These are phyloP conservation scores for Mesodorylaimus sp. DNA, from an alignment of 2,888 invertebrate genomes.

Conservation along the genomic window DNA sequence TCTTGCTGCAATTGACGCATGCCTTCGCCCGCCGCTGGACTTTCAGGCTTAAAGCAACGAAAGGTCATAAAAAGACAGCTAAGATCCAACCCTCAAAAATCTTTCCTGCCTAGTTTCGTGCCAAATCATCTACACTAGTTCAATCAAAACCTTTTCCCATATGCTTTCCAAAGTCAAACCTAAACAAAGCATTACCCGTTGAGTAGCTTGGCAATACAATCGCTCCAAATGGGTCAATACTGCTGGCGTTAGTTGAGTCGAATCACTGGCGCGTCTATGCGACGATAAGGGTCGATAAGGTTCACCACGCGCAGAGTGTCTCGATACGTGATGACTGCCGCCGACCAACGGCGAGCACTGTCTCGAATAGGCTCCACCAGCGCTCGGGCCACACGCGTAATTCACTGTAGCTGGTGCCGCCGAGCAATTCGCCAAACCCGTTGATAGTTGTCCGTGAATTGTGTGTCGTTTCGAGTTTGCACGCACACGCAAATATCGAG, in stretches of 20 bases:
- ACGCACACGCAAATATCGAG: background rate
- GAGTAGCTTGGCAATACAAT: background rate
- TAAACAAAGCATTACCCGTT: background rate
- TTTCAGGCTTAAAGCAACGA: conserved; percentile 1
- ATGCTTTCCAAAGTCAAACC: too few species aligned
- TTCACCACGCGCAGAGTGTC: background rate
- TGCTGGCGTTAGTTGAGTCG: background rate
- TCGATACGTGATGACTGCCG: too few species aligned
- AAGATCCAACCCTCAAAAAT: too few species aligned
- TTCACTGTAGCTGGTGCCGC: too few species aligned
- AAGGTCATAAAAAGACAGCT: too few species aligned
- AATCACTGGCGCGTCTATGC: background rate
- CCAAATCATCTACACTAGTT: too few species aligned
- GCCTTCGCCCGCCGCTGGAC: background rate
- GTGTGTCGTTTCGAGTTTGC: background rate
- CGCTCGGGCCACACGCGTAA: background rate
- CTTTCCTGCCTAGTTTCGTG: too few species aligned
- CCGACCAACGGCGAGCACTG: background rate
- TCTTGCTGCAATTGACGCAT: conserved; percentile 5
- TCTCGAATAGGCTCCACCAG: background rate
- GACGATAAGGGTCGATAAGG: background rate
- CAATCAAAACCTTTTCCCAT: too few species aligned
- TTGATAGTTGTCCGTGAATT: background rate
- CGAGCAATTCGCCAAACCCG: background rate
- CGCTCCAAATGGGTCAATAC: background rate